Base-by-base conservation (phyloP, 1,140 invertebrate species). In the Drosophila rufa region DNA sequence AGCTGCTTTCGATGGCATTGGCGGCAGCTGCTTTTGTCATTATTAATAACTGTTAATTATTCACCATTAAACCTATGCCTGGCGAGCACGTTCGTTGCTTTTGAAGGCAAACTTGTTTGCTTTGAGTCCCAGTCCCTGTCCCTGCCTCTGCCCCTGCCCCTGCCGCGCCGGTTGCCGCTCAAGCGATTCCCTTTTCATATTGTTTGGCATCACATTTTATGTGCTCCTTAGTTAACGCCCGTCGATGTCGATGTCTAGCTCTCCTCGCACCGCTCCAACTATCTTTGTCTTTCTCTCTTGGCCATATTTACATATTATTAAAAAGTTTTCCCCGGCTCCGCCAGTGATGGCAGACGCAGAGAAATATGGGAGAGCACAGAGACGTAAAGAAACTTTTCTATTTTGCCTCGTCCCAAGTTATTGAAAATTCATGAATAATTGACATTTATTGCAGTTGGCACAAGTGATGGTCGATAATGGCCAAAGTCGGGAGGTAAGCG, bases 21-120 rank as follows among this genome's bases (percentile, higher is more conserved):
- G 75, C 64, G 79, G 71, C 87, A 91, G 87, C 87, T 91, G 87
- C 78, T 84, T 87, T 91, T 91, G 87, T 91, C 87, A 87, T 91
- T 91, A 91, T 91, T 91, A 91, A 91, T 91, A 91, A 87, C 87
- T 91, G 87, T 91, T 91, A 91, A 91, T 91, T 91, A 91, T 91
- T 91, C 87, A 91, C 83, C 83, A 91, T 87, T 83, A 91, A 81
- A 83, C 73, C 83, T 79, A 75, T 86, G 79, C 70, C 70, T 46
- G 55, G 38, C 69, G 56, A 78, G 78, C 81, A 80, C 77, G 77
- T 80, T 62, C 56, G 40, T 27, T 40, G 64, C 43, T 61, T 47
- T 43, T 47, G 57, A 57, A 43, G 50, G 50, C 58, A 55, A 70
- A 69, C 71, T 74, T 55, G 59, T 50, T 42, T 45, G 15, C 45